These are phyloP conservation scores for Acheta domesticus DNA, from an alignment of 2,888 invertebrate species.

Conservation along the genomic window DNA sequence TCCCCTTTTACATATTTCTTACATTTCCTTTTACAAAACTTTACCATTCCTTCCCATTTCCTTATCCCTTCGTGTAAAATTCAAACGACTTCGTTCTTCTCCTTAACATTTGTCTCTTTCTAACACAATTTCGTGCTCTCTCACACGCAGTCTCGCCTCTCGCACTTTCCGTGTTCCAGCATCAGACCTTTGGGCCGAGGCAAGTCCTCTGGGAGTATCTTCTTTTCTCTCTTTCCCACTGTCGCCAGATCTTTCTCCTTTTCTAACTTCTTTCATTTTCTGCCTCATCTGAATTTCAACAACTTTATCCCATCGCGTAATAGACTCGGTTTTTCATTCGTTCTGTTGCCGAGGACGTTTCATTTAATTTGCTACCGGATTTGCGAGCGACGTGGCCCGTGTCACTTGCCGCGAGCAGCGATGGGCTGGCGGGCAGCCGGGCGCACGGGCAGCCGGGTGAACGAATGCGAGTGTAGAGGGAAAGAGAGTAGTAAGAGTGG, in stretches of 20 bases:
- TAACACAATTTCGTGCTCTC: not conserved
- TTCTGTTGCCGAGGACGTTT: not conserved
- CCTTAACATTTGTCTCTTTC: not conserved
- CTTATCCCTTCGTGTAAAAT: not conserved
- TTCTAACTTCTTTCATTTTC: slow-evolving; percentile 7
- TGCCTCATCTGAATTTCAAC: slow-evolving; percentile 18
- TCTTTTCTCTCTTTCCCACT: not conserved
- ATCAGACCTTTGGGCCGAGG: no score
- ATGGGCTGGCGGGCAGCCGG: no score
- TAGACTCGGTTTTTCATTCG: slow-evolving; percentile 18
- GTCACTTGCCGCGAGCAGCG: not conserved
- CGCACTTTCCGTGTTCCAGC: not conserved
- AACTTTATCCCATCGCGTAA: slow-evolving; percentile 1
- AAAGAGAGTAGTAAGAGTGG: not conserved
- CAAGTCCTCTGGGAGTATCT: not conserved
- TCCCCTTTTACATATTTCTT: not conserved
- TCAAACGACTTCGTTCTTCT: not conserved
- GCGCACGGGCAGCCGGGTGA: no score
- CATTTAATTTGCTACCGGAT: slow-evolving; percentile 10
- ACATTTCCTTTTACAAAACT: not conserved
- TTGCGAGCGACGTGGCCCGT: not conserved
- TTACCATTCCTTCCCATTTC: not conserved
- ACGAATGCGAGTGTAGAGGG: not conserved
- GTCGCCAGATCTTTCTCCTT: not conserved
- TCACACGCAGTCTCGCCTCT: not conserved